Evolutionary conservation across 2,888 invertebrate genomes (phyloP).

Genomic region (Kuschelorhynchus macadamiae): DNA sequence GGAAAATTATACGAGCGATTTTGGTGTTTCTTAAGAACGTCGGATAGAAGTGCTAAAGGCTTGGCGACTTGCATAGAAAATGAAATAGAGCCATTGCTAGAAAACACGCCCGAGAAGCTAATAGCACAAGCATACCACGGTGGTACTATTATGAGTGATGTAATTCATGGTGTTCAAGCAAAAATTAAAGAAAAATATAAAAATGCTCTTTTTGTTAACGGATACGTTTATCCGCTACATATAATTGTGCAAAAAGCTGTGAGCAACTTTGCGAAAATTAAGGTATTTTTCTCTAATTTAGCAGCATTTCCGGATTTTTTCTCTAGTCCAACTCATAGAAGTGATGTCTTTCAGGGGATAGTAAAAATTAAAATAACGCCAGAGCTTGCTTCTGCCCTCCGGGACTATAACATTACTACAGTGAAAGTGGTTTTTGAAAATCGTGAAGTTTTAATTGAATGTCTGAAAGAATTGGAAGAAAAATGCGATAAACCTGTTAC

Average conservation of each 20-base stretch:
- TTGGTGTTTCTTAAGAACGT: conserved; percentile 17
- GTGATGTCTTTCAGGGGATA: conserved; percentile 31
- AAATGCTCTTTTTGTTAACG: conserved; percentile 48
- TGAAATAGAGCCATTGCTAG: conserved; percentile 39
- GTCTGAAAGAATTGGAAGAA: conserved; percentile 20
- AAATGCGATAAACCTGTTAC: conserved; percentile 33
- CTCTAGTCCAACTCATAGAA: conserved; percentile 22
- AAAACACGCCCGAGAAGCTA: conserved; percentile 37
- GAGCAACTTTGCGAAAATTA: conserved; percentile 33
- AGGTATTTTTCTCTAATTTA: conserved; percentile 25
- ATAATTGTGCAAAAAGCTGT: conserved; percentile 45
- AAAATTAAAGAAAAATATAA: conserved; percentile 44
- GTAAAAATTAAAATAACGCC: conserved; percentile 24
- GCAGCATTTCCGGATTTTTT: conserved; percentile 34
- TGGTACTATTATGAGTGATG: conserved; percentile 41
- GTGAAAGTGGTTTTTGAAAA: conserved; percentile 32
- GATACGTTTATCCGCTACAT: conserved; percentile 48
- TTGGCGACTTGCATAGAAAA: conserved; percentile 21
- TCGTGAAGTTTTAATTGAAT: conserved; percentile 20
- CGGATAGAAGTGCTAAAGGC: conserved; percentile 19
- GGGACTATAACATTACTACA: conserved; percentile 22
- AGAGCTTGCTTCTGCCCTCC: conserved; percentile 8
- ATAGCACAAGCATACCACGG: conserved; percentile 49
- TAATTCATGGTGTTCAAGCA: conserved; percentile 38
- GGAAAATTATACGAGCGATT: conserved; percentile 16